A percentile compares a stretch with the other conserved stretches of the same genome.
Conservation (phyloP, 2,113 vertebrate species). For the Heterotis niloticus region DNA sequence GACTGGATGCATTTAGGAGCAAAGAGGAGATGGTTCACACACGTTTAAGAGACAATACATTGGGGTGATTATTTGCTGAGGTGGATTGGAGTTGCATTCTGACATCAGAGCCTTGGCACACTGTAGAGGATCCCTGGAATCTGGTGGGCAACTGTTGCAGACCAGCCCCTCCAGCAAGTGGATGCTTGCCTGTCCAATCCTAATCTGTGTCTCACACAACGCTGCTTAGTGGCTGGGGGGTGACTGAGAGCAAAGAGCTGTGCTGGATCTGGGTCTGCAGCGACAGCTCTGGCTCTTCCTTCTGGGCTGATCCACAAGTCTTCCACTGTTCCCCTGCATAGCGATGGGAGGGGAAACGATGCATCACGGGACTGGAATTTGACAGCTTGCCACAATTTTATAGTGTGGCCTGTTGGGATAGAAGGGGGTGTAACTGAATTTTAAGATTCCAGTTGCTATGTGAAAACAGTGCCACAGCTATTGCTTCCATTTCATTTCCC, state of each 20-base stretch:
- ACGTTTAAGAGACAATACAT: too few species aligned
- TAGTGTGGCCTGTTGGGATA: neutral
- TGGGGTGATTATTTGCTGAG: too few species aligned
- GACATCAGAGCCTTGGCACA: too few species aligned
- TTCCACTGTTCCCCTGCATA: neutral
- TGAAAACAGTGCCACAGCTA: neutral
- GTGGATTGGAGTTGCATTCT: too few species aligned
- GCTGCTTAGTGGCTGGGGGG: too few species aligned
- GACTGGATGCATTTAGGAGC: too few species aligned
- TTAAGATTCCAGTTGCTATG: too few species aligned
- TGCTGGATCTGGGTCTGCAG: neutral
- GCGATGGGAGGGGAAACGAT: neutral
- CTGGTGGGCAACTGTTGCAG: neutral
- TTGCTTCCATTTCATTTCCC: neutral
- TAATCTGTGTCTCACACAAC: neutral
- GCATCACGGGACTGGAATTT: neutral
- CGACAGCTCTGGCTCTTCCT: neutral
- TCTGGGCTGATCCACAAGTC: too few species aligned
- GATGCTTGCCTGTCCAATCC: neutral
- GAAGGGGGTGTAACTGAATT: neutral
- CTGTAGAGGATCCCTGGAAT: neutral
- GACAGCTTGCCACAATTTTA: neutral
- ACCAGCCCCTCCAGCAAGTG: neutral
- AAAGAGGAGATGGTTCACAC: too few species aligned
- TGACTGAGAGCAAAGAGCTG: neutral